Percentiles rank a stretch among this genome's conserved stretches.
Evolutionary conservation across 2,113 vertebrate genomes (phyloP).

Genomic region (Amazona guildingii): DNA sequence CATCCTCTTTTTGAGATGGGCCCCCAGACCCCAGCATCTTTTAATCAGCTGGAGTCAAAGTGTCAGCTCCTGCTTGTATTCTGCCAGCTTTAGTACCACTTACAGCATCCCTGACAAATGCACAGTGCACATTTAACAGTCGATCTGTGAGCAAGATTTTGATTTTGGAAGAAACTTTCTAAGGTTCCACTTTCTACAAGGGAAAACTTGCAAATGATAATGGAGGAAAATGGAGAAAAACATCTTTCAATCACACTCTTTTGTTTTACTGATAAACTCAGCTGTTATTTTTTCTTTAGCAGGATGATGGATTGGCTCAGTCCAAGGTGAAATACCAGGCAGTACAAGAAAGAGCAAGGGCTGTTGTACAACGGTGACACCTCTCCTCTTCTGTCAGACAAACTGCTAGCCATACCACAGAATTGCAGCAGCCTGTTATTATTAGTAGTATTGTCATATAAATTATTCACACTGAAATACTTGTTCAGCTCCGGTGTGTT

Average conservation of each 20-base stretch:
- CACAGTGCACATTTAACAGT: slow-evolving; percentile 29
- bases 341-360: not conserved
- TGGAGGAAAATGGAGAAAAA: not conserved
- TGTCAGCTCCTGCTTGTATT: slow-evolving; percentile 69
- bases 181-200: not conserved
- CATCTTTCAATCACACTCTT: not conserved
- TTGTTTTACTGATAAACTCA: not conserved
- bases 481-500: not conserved
- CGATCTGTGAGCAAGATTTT: slow-evolving; percentile 26
- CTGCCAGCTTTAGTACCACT: slow-evolving; percentile 66
- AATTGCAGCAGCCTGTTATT: not conserved
- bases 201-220: not conserved
- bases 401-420: not conserved
- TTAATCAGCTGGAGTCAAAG: slow-evolving; percentile 70
- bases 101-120: slow-evolving; percentile 61
- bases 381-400: not conserved
- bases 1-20: slow-evolving; percentile 1
- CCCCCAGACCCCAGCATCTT: slow-evolving; percentile 59
- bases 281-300: not conserved
- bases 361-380: not conserved
- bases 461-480: slow-evolving; percentile 19
- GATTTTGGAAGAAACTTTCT: slow-evolving; percentile 25
- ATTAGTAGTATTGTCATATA: not conserved
- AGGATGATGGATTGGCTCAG: slow-evolving; percentile 25
- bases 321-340: not conserved